A percentile compares a stretch with the other conserved stretches of the same genome.
Evolutionary conservation across 2,797 vertebrate species (phyloP).

Genomic region (Onychomys leucogaster): DNA sequence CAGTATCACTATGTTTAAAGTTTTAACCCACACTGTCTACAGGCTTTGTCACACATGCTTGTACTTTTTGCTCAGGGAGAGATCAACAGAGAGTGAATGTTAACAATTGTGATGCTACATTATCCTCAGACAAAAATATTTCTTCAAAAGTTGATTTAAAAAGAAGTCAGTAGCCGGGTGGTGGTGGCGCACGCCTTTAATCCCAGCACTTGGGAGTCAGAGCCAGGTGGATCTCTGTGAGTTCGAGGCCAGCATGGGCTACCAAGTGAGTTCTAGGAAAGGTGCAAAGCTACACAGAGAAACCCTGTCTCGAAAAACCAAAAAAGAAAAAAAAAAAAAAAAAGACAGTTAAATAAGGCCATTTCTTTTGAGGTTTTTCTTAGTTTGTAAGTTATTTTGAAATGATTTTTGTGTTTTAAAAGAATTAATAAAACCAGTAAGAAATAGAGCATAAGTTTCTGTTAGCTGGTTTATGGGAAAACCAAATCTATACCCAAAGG

Average conservation of each 20-base stretch:
- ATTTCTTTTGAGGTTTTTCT: conserved; percentile 51
- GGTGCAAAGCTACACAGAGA: too few relatives aligned
- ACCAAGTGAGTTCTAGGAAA: too few relatives aligned
- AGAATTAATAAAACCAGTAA: conserved; percentile 27
- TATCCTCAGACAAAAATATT: background rate
- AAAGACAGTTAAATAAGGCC: background rate
- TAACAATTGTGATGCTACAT: background rate
- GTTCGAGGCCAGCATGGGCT: too few relatives aligned
- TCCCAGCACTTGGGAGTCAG: too few relatives aligned
- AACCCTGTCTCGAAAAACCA: too few relatives aligned
- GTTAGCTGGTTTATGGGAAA: conserved; percentile 37
- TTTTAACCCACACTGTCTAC: background rate
- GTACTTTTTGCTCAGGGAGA: background rate
- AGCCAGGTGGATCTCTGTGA: too few relatives aligned
- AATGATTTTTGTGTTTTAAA: conserved; percentile 25
- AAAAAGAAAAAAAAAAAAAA: too few relatives aligned
- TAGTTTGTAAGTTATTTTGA: conserved; percentile 49
- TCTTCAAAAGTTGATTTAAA: conserved; percentile 25
- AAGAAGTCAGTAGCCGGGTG: background rate
- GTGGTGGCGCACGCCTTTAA: too few relatives aligned
- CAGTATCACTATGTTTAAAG: background rate
- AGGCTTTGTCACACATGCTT: background rate
- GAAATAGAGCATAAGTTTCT: conserved; percentile 24
- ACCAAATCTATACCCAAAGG: background rate
- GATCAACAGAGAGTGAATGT: background rate